Percentiles rank a stretch among this genome's conserved stretches.
Conservation (phyloP, 2,797 vertebrate species). For the Epinephelus malabaricus region DNA sequence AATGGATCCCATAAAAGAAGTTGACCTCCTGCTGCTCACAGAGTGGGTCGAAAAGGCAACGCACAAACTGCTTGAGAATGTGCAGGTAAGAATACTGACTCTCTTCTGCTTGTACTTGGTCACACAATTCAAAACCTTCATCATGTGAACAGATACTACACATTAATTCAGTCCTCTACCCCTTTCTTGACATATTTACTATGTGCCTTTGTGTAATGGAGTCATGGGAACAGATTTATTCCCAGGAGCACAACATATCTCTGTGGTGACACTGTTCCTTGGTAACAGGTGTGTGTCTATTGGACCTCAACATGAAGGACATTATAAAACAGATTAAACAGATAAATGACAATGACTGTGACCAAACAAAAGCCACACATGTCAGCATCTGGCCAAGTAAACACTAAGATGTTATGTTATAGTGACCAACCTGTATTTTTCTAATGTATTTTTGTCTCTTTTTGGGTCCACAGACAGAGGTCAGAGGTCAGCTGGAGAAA, state of each 20-base stretch:
- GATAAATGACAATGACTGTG: too few relatives aligned
- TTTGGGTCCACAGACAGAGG: slow-evolving; percentile 49
- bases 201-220: too few relatives aligned
- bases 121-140: not conserved
- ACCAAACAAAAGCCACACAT: too few relatives aligned
- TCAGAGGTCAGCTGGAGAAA: slow-evolving; percentile 18
- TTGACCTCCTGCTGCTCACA: slow-evolving; percentile 51
- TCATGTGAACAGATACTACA: not conserved
- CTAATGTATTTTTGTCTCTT: not conserved
- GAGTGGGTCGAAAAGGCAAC: slow-evolving; percentile 54
- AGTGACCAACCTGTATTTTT: too few relatives aligned
- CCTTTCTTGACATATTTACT: too few relatives aligned
- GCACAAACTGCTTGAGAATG: slow-evolving; percentile 37
- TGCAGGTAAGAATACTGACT: slow-evolving; percentile 59
- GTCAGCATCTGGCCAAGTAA: too few relatives aligned
- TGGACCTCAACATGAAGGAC: too few relatives aligned
- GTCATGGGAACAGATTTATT: not conserved
- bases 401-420: too few relatives aligned
- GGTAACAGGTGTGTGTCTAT: too few relatives aligned
- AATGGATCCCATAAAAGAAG: slow-evolving; percentile 14
- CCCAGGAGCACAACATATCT: too few relatives aligned
- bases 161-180: not conserved
- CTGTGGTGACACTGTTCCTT: too few relatives aligned
- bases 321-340: too few relatives aligned
- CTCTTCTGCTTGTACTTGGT: not conserved